A percentile compares a stretch with the other conserved stretches of the same genome.
Conservation (phyloP, 2,113 vertebrate genomes). For the Crotalus viridis region DNA sequence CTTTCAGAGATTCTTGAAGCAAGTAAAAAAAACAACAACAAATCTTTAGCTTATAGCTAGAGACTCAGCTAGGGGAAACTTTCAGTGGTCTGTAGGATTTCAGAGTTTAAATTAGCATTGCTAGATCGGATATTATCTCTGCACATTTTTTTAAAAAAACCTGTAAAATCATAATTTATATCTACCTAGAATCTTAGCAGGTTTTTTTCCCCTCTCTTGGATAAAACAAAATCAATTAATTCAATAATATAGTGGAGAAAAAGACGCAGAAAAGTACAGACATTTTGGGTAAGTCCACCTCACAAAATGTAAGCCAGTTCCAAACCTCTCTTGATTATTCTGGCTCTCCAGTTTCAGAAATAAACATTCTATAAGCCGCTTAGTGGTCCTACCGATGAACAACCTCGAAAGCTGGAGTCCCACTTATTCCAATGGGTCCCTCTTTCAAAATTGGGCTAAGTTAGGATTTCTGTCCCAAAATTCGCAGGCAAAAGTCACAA, state of each 20-base stretch:
- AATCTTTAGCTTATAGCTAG: conserved; percentile 21
- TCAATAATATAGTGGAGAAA: conserved; percentile 25
- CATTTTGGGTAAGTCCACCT: conserved; percentile 38
- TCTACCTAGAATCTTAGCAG: neutral
- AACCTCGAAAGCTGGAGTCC: neutral
- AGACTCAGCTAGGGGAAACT: conserved; percentile 5
- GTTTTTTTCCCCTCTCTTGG: neutral
- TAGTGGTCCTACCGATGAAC: neutral
- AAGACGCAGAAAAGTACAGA: conserved; percentile 32
- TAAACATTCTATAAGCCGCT: neutral
- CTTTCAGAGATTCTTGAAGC: conserved; percentile 38
- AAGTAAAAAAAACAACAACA: conserved; percentile 18
- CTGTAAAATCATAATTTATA: conserved; percentile 25
- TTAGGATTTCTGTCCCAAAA: neutral
- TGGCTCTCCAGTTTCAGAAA: neutral
- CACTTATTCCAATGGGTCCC: neutral
- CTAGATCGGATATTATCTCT: neutral
- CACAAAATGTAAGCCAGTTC: conserved; percentile 15
- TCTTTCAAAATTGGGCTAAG: neutral
- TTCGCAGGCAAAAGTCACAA: neutral
- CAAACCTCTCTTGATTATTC: neutral
- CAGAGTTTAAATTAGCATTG: conserved; percentile 20
- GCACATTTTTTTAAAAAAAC: conserved; percentile 13
- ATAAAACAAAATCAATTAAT: conserved; percentile 31
- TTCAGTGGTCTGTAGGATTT: conserved; percentile 8